A percentile compares a stretch with the other conserved stretches of the same genome.
Conservation (phyloP, 2,888 invertebrate genomes). For the Drosophila macrospina region DNA sequence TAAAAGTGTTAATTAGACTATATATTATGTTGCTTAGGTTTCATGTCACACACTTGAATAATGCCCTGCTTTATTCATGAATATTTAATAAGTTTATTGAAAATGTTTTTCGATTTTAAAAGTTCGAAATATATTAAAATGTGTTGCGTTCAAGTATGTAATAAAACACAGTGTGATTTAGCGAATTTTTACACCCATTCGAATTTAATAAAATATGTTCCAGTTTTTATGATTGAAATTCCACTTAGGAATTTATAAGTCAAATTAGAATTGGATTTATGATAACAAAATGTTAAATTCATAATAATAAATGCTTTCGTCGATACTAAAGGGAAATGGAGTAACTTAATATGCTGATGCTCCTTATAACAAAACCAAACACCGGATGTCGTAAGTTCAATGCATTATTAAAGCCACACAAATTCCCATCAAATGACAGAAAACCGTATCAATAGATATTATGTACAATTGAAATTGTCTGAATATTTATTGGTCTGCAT, state of each 20-base stretch:
- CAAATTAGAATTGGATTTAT: not conserved
- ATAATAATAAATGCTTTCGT: too few relatives aligned
- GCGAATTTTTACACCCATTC: not conserved
- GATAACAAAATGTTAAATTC: not conserved
- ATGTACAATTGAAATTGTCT: conserved; percentile 28
- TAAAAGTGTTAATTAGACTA: conserved; percentile 3
- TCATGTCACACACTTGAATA: conserved; percentile 8
- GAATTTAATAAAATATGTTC: too few relatives aligned
- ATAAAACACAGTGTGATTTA: not conserved
- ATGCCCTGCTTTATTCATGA: conserved; percentile 32
- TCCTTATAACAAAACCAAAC: not conserved
- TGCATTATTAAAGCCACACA: conserved; percentile 24
- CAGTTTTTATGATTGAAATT: too few relatives aligned
- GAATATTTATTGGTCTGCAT: conserved; percentile 38
- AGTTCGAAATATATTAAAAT: not conserved
- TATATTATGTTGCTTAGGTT: conserved; percentile 7
- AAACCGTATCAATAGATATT: conserved; percentile 38
- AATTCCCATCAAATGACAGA: conserved; percentile 27
- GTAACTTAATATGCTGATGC: conserved; percentile 5
- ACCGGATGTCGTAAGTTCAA: conserved; percentile 29
- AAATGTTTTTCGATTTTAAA: not conserved
- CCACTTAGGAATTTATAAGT: too few relatives aligned
- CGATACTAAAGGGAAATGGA: not conserved
- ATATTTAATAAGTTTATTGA: conserved; percentile 42
- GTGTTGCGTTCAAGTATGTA: not conserved